Base-by-base conservation (phyloP, 2,797 vertebrate genomes). In the Buphagus erythrorhynchus region DNA sequence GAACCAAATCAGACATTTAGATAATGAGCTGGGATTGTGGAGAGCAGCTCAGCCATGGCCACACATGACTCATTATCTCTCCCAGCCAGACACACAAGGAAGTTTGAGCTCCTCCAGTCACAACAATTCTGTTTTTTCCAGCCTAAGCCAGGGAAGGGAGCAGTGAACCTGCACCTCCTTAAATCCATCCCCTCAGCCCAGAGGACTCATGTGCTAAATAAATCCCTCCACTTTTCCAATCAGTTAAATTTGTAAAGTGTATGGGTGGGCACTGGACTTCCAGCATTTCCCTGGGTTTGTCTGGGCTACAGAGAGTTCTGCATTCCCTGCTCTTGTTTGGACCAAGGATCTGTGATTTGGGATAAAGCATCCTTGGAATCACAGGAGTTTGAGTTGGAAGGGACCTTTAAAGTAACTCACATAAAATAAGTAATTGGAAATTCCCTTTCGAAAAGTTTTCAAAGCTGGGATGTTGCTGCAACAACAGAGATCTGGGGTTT, bases 11-110 rank as follows among this genome's bases (percentile, higher is more conserved):
- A 94, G 96, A 92, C 76, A 92, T 68, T 76, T 93, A 94, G 94
- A 92, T 97, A 96, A 98, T 97, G 94, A 96, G 81, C 75, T 28
- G 72, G 81, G 55, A 94, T 94, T 92, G 95, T 75, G 62, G 84
- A 74, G 92, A 85, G 90, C 86, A 95, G 85, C 92, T 95, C 85
- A 94, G 92, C 71, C 94, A 88, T 90, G 46, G 90, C 66, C 35
- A 91, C 94, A 74, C 87, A 97, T 96, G 95, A 97, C 88, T 97
- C 95, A 95, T 96, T 94, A 94, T 40, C 67, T 88, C 91, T 71
- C 90, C 14, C 24, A 85, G 94, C 67, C 49, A 96, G 95, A 95
- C 95, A 77, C 93, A 91, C 75, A 74, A 90, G 77, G 36, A 89
- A 72, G 87, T 86, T 92, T 82, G 48, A 85, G 88, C 88, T 79